Percentiles rank a stretch among this genome's conserved stretches.
phyloP scores from a whole-genome alignment of 2,113 vertebrate genomes.

The Azemiops feae region DNA sequence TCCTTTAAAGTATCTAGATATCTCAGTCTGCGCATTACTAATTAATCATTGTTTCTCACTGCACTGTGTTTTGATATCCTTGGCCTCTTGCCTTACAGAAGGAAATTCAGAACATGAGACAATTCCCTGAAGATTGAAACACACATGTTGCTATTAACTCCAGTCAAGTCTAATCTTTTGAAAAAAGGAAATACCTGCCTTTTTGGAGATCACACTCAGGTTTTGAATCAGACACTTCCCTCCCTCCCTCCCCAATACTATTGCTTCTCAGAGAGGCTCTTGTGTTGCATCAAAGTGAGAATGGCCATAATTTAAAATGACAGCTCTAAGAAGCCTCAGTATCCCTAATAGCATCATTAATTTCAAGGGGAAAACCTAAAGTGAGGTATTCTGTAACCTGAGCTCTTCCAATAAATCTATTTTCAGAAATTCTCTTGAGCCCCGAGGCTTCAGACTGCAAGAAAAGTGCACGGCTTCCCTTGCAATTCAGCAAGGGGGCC shows the following conservation, averaged over 20 bases:
- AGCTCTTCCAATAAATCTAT: conserved; percentile 68
- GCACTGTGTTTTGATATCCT: conserved; percentile 55
- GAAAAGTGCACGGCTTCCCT: conserved; percentile 57
- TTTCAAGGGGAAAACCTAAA: conserved; percentile 61
- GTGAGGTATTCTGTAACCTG: conserved; percentile 67
- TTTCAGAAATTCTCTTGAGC: conserved; percentile 55
- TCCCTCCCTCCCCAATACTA: not conserved
- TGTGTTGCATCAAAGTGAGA: conserved; percentile 13
- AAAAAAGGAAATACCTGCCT: conserved; percentile 6
- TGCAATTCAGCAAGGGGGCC: conserved; percentile 44
- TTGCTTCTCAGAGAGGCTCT: not conserved
- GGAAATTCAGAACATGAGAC: conserved; percentile 44
- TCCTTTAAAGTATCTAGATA: conserved; percentile 59
- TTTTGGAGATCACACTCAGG: conserved; percentile 4
- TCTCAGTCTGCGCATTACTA: conserved; percentile 54
- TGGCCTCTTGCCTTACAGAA: conserved; percentile 46
- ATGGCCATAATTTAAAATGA: conserved; percentile 15
- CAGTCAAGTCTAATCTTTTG: conserved; percentile 34
- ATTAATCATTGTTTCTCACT: conserved; percentile 59
- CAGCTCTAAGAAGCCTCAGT: conserved; percentile 60
- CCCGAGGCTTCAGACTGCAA: conserved; percentile 54
- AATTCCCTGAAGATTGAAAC: conserved; percentile 51
- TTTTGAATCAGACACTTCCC: not conserved
- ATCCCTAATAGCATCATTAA: conserved; percentile 71
- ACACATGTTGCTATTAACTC: conserved; percentile 36